Base-by-base conservation (phyloP, 2,888 invertebrate species). In the Digitonthophagus gazella region DNA sequence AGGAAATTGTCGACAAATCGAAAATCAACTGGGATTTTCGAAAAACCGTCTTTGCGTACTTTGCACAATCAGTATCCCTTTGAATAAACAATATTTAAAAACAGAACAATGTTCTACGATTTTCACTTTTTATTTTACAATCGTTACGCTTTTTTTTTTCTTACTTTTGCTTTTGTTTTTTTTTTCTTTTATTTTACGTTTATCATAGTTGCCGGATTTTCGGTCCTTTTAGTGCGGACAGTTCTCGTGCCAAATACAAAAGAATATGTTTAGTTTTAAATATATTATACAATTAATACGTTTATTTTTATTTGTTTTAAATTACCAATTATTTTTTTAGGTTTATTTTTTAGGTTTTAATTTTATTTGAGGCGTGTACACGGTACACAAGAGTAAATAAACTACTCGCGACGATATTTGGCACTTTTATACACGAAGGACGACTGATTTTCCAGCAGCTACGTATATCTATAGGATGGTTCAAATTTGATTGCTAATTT, bases 11-110 rank as follows among this genome's bases (percentile, higher is more conserved):
- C 72, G 72, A 74, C 73, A 61, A n/a, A 61, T 61, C 61, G 20
- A 61, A 57, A 15, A 57, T n/a, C 61, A n/a, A 74, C 75, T 78
- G 54, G 55, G 16, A 15, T 57, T 57, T 15, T 57, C 58, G 58
- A 57, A 57, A 57, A 1, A 64, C 11, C 64, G 64, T 44, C 18
- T 20, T 65, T 65, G 15, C 75, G 72, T 74, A 75, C 76, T 68
- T 76, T 76, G 74, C 75, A 75, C 75, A 75, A n/a, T 76, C 74
- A 74, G 74, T 74, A 77, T 78, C 75, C 77, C 77, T 74, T 74
- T 78, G 74, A 78, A 82, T 82, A 82, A 82, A 82, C 81, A 82
- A 82, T 82, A 81, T 81, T 82, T 80, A 80, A 81, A 82, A 82
- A 82, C 82, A 82, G 80, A 82, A 82, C 82, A 82, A 82, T 80